Evolutionary conservation across 2,797 vertebrate species (phyloP), one percentile per base, ranked within the genome.

Genomic region (Discoglossus pictus): DNA sequence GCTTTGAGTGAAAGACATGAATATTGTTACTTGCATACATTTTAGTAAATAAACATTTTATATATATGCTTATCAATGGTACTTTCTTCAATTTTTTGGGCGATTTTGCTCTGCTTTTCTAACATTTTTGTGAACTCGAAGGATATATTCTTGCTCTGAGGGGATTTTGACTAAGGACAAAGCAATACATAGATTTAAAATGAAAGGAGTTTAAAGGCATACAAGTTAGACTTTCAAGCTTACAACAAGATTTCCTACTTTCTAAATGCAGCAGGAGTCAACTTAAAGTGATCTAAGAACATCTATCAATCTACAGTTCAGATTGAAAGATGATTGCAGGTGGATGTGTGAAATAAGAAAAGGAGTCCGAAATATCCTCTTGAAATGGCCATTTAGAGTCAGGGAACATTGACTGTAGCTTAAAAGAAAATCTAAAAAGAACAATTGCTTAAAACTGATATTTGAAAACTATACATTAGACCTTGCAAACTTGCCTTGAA

Each of bases 261-360:
- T 64, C 24, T 10, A 7, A 35, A 10, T 46, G 43, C 40, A 46
- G 20, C 17, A 56, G 27, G 53, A 56, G 52, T 56, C 31, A 34
- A 48, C 15, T 58, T 11, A 17, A n/a, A 50, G 46, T 15, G 23
- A 50, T 20, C n/a, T 20, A 50, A 50, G 11, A 25, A 24, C 23
- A 24, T 6, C 20, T 50, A 50, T 25, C 46, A 50, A 50, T 50
- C 46, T 50, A 20, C 21, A 50, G 46, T 50, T 25, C 46, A 47
- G 51, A 36, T 65, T 36, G 12, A 13, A 36, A 40, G 35, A 66
- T 39, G 43, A 58, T 48, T 38, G 34, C 34, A 50, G 42, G 23
- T 35, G 34, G 43, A 66, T 48, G 43, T 56, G 39, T 65, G 24
- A 54, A 54, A 54, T 66, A 56, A 48, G 21, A 31, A 16, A 48